Evolutionary conservation across 2,797 vertebrate genomes (phyloP), one percentile per base, ranked within the genome.

Genomic region (Phrynocephalus vlangalii): DNA sequence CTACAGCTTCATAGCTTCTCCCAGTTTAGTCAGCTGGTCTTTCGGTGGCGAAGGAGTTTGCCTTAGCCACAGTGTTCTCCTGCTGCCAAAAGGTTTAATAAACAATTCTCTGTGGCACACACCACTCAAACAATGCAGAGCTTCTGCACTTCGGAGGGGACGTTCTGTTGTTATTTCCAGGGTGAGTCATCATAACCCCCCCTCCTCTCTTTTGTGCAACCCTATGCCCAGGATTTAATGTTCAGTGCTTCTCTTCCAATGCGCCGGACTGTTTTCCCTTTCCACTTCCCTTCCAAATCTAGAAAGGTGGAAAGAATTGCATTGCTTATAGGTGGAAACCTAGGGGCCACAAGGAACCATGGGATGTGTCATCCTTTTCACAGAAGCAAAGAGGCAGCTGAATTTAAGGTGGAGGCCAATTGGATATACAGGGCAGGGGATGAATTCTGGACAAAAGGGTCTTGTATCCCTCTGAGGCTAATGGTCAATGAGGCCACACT

Each of bases 41-140:
- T 88, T 80, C 56, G 26, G 83, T n/a, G 30, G 48, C 30, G 52
- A 80, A 63, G 71, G 63, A 24, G 26, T 76, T 63, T 84, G 52
- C 67, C 75, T 76, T 52, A 67, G 71, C 78, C 33, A 11, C 60
- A 75, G 56, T 52, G 79, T 84, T 78, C 63, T 84, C n/a, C 70
- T 81, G 78, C 82, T 80, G 83, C 85, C 83, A 85, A 44, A 85
- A 68, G 83, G 60, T 85, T 81, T 81, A 81, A 88, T 75, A 80
- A 85, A 88, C 78, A 85, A 68, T 73, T 67, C 77, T 63, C 77
- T 48, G 80, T 81, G 70, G 78, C 78, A 67, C 67, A 26, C 71
- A 68, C n/a, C 63, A 44, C 24, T 88, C 76, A 88, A 80, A 70
- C 66, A 80, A 24, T 5, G 28, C 44, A 38, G 20, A 50, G 48